phyloP scores from a whole-genome alignment of 2,797 vertebrate species.

The Eulemur albifrons region DNA sequence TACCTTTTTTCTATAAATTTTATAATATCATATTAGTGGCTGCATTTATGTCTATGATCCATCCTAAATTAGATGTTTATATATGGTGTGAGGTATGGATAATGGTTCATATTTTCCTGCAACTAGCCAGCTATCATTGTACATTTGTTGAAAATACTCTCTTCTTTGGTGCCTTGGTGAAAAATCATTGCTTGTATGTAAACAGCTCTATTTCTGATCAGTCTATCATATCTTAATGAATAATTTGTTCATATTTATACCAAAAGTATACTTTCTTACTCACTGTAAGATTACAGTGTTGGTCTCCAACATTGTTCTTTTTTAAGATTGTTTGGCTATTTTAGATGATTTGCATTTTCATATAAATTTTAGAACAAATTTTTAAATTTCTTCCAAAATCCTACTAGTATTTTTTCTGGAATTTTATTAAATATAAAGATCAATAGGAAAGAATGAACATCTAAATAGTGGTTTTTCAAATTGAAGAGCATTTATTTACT shows the following conservation, averaged over 20 bases:
- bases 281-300: background rate
- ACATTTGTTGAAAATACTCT: background rate
- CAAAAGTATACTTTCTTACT: background rate
- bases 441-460: background rate
- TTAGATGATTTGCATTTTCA: too few relatives aligned
- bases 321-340: too few relatives aligned
- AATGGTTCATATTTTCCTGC: background rate
- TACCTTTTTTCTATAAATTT: background rate
- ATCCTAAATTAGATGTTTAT: background rate
- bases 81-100: background rate
- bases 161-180: background rate
- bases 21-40: background rate
- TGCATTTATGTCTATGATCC: background rate
- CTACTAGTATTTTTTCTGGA: background rate
- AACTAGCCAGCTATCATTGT: background rate
- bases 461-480: background rate
- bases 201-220: background rate
- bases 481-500: background rate
- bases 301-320: background rate
- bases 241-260: background rate
- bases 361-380: too few relatives aligned
- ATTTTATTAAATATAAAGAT: background rate
- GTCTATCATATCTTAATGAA: background rate
- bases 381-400: background rate
- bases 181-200: background rate